phyloP scores from a whole-genome alignment of 1,140 invertebrate genomes.

The Eupristina koningsbergeri region DNA sequence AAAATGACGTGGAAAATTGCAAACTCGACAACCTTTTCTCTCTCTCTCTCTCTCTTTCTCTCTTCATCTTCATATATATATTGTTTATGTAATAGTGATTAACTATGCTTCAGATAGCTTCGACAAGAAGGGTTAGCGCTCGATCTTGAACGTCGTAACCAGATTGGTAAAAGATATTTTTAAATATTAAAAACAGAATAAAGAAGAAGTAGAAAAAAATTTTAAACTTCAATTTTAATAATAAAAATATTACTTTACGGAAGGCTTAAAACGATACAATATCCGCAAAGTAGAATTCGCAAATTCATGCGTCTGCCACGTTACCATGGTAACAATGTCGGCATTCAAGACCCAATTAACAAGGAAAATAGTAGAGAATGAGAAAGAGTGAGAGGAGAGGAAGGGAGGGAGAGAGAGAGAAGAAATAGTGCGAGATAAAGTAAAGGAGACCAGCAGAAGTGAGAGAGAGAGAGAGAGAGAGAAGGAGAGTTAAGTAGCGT shows the following conservation, averaged over 20 bases:
- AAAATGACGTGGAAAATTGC: constrained; percentile 35
- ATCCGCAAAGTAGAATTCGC: background rate
- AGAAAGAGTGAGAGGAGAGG: background rate
- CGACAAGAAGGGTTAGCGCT: no score
- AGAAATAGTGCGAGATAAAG: background rate
- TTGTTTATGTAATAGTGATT: no score
- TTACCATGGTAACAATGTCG: constrained; percentile 62
- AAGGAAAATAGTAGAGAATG: constrained; percentile 62
- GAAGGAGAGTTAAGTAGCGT: background rate
- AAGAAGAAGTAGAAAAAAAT: background rate
- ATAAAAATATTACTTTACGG: background rate
- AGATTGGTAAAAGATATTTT: no score
- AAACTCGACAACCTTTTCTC: background rate
- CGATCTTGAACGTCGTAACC: no score
- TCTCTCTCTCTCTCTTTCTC: background rate
- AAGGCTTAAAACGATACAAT: background rate
- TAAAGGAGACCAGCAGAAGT: background rate
- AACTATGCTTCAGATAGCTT: no score
- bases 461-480: background rate
- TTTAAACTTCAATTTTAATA: background rate
- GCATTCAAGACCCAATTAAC: constrained; percentile 64
- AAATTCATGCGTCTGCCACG: constrained; percentile 21
- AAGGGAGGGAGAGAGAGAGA: background rate
- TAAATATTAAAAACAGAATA: no score
- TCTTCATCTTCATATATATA: no score